Evolutionary conservation across 2,888 invertebrate genomes (phyloP).

Genomic region (Hymenopus coronatus): DNA sequence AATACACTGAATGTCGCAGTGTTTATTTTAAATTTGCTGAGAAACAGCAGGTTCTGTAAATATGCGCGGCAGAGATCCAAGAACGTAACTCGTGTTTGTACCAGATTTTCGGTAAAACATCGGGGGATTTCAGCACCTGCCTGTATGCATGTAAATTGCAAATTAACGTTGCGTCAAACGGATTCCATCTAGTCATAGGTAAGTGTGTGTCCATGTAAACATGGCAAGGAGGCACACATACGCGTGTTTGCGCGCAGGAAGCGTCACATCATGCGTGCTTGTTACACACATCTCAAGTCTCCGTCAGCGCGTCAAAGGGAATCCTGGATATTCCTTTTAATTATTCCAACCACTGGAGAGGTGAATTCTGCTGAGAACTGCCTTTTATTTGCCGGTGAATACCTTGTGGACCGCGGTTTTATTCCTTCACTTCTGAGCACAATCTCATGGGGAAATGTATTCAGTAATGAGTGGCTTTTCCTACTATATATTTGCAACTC

Average conservation of each 20-base stretch:
- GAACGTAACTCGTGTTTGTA: not conserved
- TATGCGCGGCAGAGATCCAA: not conserved
- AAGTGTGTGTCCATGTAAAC: not conserved
- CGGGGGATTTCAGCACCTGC: not conserved
- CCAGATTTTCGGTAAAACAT: not conserved
- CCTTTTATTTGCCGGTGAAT: not conserved
- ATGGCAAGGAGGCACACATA: not conserved
- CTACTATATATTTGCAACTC: too few species aligned
- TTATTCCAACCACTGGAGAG: not conserved
- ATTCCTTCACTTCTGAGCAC: not conserved
- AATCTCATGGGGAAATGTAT: not conserved
- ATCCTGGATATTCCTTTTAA: not conserved
- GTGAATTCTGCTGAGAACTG: not conserved
- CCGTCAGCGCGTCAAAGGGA: not conserved
- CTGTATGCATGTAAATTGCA: conserved; percentile 26
- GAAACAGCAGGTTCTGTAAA: not conserved
- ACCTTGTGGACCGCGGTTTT: not conserved
- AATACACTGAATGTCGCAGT: not conserved
- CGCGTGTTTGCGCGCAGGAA: not conserved
- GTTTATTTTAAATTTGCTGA: not conserved
- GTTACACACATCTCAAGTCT: not conserved
- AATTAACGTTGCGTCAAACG: conserved; percentile 27
- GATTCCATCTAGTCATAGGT: not conserved
- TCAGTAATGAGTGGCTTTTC: too few species aligned
- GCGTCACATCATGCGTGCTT: not conserved